These are phyloP conservation scores for Matsumurasca onukii DNA, from an alignment of 1,140 invertebrate species.

Conservation along the genomic window DNA sequence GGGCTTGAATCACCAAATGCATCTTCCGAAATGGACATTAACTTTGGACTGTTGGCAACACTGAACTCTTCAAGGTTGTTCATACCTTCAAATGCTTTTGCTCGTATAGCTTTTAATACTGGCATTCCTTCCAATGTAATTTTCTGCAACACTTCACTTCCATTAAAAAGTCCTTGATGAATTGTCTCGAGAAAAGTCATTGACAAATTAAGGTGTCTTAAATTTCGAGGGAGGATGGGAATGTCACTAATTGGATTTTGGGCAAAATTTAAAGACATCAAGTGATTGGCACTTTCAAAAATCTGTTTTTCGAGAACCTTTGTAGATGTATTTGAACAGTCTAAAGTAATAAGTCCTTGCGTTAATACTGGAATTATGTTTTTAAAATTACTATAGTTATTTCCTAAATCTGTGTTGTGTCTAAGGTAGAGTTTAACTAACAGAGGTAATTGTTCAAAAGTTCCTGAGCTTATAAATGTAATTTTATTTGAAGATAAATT, in stretches of 20 bases:
- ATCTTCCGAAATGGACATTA: constrained; percentile 4
- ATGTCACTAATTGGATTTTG: neutral
- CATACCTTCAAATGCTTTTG: neutral
- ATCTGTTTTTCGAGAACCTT: neutral
- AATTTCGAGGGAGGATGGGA: neutral
- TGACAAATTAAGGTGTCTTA: constrained; percentile 13
- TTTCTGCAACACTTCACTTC: neutral
- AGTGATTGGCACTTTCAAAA: neutral
- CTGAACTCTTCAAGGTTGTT: neutral
- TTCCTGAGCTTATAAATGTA: neutral
- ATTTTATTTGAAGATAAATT: constrained; percentile 6
- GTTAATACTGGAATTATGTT: neutral
- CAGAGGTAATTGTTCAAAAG: neutral
- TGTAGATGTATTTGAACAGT: neutral
- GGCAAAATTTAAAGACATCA: constrained; percentile 4
- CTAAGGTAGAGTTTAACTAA: neutral
- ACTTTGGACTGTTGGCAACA: neutral
- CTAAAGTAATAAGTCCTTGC: neutral
- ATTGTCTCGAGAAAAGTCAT: neutral
- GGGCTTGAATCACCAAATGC: neutral
- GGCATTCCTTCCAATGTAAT: neutral
- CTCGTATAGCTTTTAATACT: neutral
- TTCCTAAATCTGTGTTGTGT: constrained; percentile 6
- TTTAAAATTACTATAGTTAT: neutral
- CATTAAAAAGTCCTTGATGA: neutral